phyloP scores from a whole-genome alignment of 2,888 invertebrate genomes.

The Latrodectus elegans region DNA sequence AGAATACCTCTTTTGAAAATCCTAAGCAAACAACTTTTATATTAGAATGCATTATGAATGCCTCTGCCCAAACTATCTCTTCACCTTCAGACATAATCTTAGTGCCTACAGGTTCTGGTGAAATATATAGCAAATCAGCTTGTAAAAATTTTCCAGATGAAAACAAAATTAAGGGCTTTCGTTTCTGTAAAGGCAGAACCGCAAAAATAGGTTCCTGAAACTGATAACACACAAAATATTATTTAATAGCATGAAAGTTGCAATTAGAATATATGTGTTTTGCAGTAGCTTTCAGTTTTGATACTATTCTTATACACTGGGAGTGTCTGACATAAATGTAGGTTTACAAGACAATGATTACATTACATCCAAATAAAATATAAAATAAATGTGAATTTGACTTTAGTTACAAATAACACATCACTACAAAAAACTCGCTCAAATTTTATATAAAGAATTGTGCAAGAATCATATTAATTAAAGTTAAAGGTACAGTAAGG shows the following conservation, averaged over 20 bases:
- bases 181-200: conserved; percentile 7
- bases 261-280: no score
- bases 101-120: not conserved
- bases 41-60: not conserved
- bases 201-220: conserved; percentile 46
- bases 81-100: conserved; percentile 2
- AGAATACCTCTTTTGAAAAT: conserved; percentile 30
- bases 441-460: no score
- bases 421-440: no score
- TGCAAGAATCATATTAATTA: no score
- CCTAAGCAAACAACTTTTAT: conserved; percentile 14
- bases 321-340: no score
- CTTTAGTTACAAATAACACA: no score
- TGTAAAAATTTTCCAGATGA: conserved; percentile 24
- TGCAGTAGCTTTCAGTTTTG: no score
- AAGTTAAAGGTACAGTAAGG: no score
- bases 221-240: conserved; percentile 7
- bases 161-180: conserved; percentile 23
- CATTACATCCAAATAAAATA: no score
- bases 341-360: no score
- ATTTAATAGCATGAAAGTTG: not conserved
- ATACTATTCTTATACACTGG: no score
- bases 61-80: conserved; percentile 41
- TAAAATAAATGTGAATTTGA: no score
- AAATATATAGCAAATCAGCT: not conserved